Evolutionary conservation across 2,888 invertebrate species (phyloP).

Genomic region (Anticlea derivata): DNA sequence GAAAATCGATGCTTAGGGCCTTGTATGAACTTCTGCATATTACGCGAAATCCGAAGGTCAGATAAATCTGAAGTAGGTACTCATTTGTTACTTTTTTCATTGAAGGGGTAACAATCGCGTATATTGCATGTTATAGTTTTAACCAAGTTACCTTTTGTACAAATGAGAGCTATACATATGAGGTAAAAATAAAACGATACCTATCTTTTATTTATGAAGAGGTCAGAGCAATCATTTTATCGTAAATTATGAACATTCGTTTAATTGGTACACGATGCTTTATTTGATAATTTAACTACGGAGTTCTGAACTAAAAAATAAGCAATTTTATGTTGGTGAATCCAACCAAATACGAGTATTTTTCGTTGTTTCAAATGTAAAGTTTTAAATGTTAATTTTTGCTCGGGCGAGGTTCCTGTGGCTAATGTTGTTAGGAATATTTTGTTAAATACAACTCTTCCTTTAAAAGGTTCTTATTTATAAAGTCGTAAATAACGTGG

Average conservation of each 20-base stretch:
- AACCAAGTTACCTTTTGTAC: neutral
- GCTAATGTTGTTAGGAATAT: slow-evolving; percentile 4
- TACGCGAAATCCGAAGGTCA: neutral
- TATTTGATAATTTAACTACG: neutral
- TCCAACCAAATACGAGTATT: slow-evolving; percentile 1
- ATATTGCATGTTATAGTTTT: neutral
- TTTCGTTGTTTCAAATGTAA: neutral
- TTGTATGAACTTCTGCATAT: slow-evolving; percentile 3
- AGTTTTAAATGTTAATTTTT: neutral
- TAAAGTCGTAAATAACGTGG: slow-evolving; percentile 33
- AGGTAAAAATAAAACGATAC: neutral
- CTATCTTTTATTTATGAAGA: neutral
- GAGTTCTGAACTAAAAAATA: neutral
- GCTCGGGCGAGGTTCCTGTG: neutral
- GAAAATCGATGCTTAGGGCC: slow-evolving; percentile 15
- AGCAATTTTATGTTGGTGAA: slow-evolving; percentile 1
- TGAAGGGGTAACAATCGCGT: neutral
- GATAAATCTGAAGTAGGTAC: slow-evolving; percentile 1
- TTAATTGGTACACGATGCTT: neutral
- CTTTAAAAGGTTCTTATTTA: slow-evolving; percentile 43
- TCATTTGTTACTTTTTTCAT: slow-evolving; percentile 2
- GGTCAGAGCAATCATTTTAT: neutral
- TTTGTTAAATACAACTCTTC: slow-evolving; percentile 6
- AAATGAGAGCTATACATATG: too few species aligned
- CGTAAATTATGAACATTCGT: neutral